phyloP scores from a whole-genome alignment of 2,113 vertebrate genomes.

The Ifrita kowaldi region DNA sequence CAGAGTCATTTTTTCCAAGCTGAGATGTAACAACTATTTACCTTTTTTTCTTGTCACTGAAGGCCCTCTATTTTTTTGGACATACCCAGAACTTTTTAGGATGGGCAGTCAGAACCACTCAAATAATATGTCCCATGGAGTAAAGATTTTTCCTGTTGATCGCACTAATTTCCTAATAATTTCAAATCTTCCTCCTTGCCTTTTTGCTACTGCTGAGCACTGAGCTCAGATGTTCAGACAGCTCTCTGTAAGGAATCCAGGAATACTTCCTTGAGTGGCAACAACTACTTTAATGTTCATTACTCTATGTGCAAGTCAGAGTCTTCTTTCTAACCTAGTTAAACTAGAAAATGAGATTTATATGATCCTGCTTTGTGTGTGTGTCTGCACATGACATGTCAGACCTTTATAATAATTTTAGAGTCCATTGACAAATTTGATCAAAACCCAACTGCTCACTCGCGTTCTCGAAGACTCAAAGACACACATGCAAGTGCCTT shows the following conservation, averaged over 20 bases:
- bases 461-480: not conserved
- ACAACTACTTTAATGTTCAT: not conserved
- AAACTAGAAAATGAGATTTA: conserved; percentile 5
- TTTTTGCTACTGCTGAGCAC: not conserved
- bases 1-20: not conserved
- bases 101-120: not conserved
- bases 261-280: not conserved
- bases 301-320: not conserved
- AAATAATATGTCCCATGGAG: not conserved
- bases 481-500: not conserved
- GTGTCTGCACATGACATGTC: not conserved
- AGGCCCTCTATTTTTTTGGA: not conserved
- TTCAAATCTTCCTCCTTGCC: not conserved
- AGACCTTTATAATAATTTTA: not conserved
- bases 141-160: not conserved
- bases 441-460: not conserved
- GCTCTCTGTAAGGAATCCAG: not conserved
- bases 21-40: not conserved
- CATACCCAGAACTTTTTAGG: not conserved
- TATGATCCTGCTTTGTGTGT: not conserved
- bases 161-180: not conserved
- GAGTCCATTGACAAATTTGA: not conserved
- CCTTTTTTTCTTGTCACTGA: not conserved
- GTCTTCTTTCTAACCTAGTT: not conserved
- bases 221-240: not conserved